Percentiles rank a stretch among this genome's conserved stretches.
These are phyloP conservation scores for Molossus molossus DNA, from an alignment of 2,797 vertebrate genomes.

Conservation along the genomic window DNA sequence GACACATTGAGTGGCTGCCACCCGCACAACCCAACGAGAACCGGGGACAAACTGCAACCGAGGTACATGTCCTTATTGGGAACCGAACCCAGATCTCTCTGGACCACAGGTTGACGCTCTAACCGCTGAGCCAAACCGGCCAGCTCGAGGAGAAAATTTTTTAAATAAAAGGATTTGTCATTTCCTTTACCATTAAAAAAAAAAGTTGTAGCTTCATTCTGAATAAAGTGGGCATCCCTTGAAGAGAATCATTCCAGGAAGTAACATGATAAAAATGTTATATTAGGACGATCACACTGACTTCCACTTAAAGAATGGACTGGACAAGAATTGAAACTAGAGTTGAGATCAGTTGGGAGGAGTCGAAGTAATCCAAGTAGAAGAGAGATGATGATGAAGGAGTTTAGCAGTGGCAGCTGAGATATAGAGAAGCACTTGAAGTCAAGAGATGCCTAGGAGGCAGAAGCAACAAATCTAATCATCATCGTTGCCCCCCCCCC, in stretches of 20 bases:
- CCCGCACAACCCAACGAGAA: too few species aligned
- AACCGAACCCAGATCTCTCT: too few species aligned
- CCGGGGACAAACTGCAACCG: too few species aligned
- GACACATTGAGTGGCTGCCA: too few species aligned
- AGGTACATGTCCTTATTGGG: too few species aligned
- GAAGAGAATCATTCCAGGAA: constrained; percentile 41
- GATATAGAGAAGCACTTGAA: not conserved
- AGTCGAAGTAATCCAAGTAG: not conserved
- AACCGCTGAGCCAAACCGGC: too few species aligned
- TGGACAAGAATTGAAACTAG: not conserved
- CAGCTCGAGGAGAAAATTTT: too few species aligned
- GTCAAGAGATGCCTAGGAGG: not conserved
- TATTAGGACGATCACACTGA: not conserved
- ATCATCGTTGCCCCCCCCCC: not conserved
- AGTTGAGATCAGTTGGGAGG: not conserved
- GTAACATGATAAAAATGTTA: not conserved
- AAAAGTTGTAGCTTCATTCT: not conserved
- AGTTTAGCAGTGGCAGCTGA: not conserved
- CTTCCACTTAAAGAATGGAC: not conserved
- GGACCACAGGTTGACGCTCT: too few species aligned
- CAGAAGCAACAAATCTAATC: too few species aligned
- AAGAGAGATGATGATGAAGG: not conserved
- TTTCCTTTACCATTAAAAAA: too few species aligned
- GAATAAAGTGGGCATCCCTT: not conserved
- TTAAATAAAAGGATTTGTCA: too few species aligned